Base-by-base conservation (phyloP, 2,113 vertebrate genomes). In the Petrocephalus zakoni region DNA sequence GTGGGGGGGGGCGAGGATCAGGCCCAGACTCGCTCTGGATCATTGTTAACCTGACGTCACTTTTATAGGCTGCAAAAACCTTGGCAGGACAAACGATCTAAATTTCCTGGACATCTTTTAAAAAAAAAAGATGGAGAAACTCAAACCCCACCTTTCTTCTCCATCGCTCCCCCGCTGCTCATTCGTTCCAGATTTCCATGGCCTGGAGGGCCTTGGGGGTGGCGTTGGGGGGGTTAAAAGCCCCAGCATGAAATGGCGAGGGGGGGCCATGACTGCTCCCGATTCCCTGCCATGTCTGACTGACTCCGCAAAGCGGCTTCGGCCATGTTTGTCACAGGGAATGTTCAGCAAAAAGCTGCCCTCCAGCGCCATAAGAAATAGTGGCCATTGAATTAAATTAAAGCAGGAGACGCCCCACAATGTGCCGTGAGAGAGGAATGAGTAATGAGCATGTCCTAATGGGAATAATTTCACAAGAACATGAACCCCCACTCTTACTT, bases 381-480 rank as follows among this genome's bases (percentile, higher is more conserved):
- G 37, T 46, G 49, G 37, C 81, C 81, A 83, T 83, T 22, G 34
- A 83, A 22, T 29, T 55, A 47, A 85, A 53, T 85, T 55, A 85
- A 51, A 51, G 51, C 15, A 52, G 49, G n/a, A 56, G 84, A 29
- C n/a, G 25, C 51, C 52, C 84, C 84, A 86, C 34, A 37, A 86
- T 56, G 52, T 2, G 17, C 52, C 1, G 25, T 15, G 52, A 86
- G 52, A 86, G 84, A 86, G 84, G 17, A 86, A 56, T 56, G 84
- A 86, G 51, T 86, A 86, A 34, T n/a, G 29, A 86, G n/a, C 49
- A 19, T n/a, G 49, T 85, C 52, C 84, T 86, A 55, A 86, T 95
- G 93, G 95, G 94, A 94, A 93, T 90, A 89, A 93, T 95, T 95
- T 96, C 94, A 92, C 90, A 94, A 92, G 94, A 94, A 95, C 94